Evolutionary conservation across 2,797 vertebrate species (phyloP).

Genomic region (Sebastes taczanowskii): DNA sequence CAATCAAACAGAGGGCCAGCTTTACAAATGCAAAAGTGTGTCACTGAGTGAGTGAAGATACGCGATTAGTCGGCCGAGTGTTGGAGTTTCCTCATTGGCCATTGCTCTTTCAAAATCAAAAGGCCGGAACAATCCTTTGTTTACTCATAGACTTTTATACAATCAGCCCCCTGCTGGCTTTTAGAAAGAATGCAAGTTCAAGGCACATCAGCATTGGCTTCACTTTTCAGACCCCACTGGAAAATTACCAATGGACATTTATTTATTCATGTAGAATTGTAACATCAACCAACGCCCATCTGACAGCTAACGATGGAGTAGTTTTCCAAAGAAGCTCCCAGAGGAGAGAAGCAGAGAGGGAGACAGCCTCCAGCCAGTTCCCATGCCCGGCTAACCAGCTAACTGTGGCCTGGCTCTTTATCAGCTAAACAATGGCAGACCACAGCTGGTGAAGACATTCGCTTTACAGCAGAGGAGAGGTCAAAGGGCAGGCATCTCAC

Average conservation of each 20-base stretch:
- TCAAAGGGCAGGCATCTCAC: conserved; percentile 52
- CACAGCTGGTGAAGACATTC: conserved; percentile 60
- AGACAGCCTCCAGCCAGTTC: conserved; percentile 57
- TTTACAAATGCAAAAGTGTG: too few species aligned
- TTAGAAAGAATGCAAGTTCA: too few species aligned
- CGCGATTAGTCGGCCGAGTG: too few species aligned
- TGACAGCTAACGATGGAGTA: conserved; percentile 6
- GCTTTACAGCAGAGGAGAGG: conserved; percentile 46
- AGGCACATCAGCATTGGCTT: not conserved
- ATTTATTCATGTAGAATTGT: not conserved
- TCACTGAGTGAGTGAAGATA: too few species aligned
- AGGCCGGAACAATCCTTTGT: too few species aligned
- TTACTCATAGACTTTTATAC: too few species aligned
- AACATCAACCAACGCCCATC: conserved; percentile 6
- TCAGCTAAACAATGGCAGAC: conserved; percentile 43
- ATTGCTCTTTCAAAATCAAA: too few species aligned
- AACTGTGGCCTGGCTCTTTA: conserved; percentile 36
- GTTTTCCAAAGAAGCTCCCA: conserved; percentile 57
- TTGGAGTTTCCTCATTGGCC: too few species aligned
- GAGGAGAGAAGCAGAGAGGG: conserved; percentile 24
- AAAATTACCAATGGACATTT: not conserved
- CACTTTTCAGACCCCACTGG: too few species aligned
- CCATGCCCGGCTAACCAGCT: conserved; percentile 55
- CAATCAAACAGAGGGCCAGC: not conserved
- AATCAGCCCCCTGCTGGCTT: too few species aligned